A percentile compares a stretch with the other conserved stretches of the same genome.
Evolutionary conservation across 2,797 vertebrate genomes (phyloP).

Genomic region (Natrix natrix): DNA sequence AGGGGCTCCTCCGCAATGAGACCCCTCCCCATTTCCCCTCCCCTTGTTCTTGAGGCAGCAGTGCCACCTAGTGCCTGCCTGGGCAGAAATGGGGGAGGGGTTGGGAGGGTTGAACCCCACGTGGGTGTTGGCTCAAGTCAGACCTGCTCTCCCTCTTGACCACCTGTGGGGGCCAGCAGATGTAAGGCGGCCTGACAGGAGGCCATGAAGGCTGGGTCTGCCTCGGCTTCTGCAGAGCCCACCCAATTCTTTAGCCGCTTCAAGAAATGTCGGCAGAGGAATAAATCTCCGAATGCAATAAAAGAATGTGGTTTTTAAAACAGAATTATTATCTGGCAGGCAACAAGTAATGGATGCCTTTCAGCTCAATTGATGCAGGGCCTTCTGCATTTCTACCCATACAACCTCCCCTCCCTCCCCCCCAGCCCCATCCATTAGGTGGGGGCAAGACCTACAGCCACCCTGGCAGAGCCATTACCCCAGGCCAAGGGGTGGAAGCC

Average conservation of each 20-base stretch:
- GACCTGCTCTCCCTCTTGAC: background rate
- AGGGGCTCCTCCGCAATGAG: background rate
- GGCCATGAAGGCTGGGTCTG: background rate
- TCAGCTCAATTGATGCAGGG: background rate
- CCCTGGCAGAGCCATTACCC: background rate
- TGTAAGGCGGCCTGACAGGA: background rate
- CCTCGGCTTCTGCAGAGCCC: background rate
- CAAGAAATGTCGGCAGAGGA: background rate
- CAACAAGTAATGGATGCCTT: background rate
- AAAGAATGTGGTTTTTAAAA: background rate
- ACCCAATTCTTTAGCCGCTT: background rate
- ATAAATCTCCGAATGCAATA: background rate
- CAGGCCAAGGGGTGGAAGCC: background rate
- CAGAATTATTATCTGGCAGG: background rate
- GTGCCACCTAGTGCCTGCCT: slow-evolving; percentile 34
- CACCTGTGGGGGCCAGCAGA: background rate
- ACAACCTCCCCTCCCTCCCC: too few relatives aligned
- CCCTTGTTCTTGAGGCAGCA: background rate
- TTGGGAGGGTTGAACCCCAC: background rate
- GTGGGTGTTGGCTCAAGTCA: background rate
- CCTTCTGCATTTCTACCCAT: background rate
- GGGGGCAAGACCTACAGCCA: background rate
- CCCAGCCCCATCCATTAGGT: background rate
- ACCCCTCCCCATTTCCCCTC: background rate
- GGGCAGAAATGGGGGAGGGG: background rate